Base-by-base conservation (phyloP, 2,113 vertebrate species). In the Microtus oregoni region DNA sequence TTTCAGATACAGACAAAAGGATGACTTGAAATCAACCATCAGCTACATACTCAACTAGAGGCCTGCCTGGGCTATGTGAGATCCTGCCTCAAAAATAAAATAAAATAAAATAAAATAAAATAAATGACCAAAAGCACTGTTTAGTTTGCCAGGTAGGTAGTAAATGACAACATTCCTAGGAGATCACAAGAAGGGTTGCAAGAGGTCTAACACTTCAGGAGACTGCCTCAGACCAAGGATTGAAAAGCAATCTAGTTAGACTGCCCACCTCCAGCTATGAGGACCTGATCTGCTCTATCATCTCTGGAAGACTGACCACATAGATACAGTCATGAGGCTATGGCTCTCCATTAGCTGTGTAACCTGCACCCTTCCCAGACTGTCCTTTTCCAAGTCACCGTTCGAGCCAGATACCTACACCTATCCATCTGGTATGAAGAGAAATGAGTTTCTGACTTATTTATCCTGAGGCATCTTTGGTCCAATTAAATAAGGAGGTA, bases 401-500 rank as follows among this genome's bases (percentile, higher is more conserved):
- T 10, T 41, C 55, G 6, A 41, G 0, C 77, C 75, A 77, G 19
- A 65, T n/a, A 72, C 76, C 52, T 38, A 22, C 17, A 75, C 14
- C 44, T 10, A n/a, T 26, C 65, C 79, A 72, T 58, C 75, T 50
- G 3, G 2, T 28, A 83, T 41, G 13, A 87, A 73, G 14, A 93
- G 26, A 26, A 92, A 79, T 35, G 44, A 65, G 55, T n/a, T 94
- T 95, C 70, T 55, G 3, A 90, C 65, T 93, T 63, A 83, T 30
- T 44, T 44, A 22, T 70, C 68, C 75, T 78, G 47, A 32, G 41
- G 35, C 52, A 82, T 58, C 38, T 92, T 28, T 68, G 75, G n/a
- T 4, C 20, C 50, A 87, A 86, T 50, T 44, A 95, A 87, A 58
- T 75, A 41, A 83, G 68, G 38, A 63, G 5, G 1, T 9, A 5